A percentile compares a stretch with the other conserved stretches of the same genome.
Conservation (phyloP, 2,888 invertebrate species). For the Melieria omissa region DNA sequence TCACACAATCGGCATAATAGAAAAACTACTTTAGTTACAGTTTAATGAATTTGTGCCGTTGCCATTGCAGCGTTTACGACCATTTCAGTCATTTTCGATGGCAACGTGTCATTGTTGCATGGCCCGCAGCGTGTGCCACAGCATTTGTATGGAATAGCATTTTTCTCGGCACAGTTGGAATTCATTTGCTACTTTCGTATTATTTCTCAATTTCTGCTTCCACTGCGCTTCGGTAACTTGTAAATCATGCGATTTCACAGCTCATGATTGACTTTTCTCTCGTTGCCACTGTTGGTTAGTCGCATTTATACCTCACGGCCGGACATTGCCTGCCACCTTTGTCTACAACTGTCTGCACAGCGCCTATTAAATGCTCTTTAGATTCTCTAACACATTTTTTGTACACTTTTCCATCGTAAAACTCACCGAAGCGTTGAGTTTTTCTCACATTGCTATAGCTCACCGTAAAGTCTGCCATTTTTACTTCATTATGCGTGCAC, state of each 20-base stretch:
- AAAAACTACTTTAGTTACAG: too few species aligned
- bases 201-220: conserved; percentile 1
- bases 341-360: not conserved
- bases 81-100: too few species aligned
- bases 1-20: too few species aligned
- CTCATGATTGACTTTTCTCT: conserved; percentile 27
- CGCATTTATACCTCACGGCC: conserved; percentile 18
- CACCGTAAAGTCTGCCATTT: conserved; percentile 10
- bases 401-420: not conserved
- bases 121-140: too few species aligned
- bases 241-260: conserved; percentile 16
- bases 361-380: conserved; percentile 21
- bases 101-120: too few species aligned
- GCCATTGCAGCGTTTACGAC: too few species aligned
- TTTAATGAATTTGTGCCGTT: too few species aligned
- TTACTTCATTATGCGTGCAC: not conserved
- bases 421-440: conserved; percentile 5
- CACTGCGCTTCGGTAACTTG: conserved; percentile 4
- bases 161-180: not conserved
- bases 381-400: not conserved
- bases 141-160: too few species aligned
- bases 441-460: conserved; percentile 13
- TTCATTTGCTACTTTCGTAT: not conserved
- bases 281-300: conserved; percentile 2
- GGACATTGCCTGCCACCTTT: not conserved